Base-by-base conservation (phyloP, 2,113 vertebrate species). In the Andinoacara biseriatus region DNA sequence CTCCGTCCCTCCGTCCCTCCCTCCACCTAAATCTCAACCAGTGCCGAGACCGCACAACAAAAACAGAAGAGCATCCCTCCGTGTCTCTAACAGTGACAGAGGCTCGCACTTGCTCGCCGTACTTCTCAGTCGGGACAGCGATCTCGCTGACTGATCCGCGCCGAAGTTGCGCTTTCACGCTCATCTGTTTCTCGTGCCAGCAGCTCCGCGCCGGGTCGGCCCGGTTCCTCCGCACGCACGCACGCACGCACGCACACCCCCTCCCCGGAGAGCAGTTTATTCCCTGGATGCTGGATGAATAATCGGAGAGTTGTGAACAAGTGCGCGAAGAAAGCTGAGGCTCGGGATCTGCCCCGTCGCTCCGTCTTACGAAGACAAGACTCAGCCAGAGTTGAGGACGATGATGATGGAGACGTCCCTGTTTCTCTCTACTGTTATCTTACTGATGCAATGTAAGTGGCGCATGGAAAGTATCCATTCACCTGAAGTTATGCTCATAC, bases 371-470 rank as follows among this genome's bases (percentile, higher is more conserved):
- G 76, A 90, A 90, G 89, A 80, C 57, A 0, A 83, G 80, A 82
- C 80, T 84, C 63, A 3, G 80, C 65, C 82, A 24, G 87, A 87
- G 90, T 85, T 78, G 87, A 74, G 88, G 87, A 86, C 40, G 54
- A 92, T 35, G 18, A 93, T 94, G 95, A 94, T 93, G 82, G 89
- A 85, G 86, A 91, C 92, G 92, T 85, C 86, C 58, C 86, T 92
- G 80, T 92, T 40, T 76, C 89, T 93, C 2, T 74, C 88, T 18
- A 3, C 93, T 74, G 85, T 92, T 15, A 29, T 94, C 84, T 69
- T 94, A 76, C 87, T 91, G 80, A 74, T 95, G 83, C 93, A 94
- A 80, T 94, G 94, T 95, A 88, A 95, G 94, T 94, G 29, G 2
- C 33, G 5, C 24, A 79, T 2, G n/a, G 14, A 54, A 87, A 88